Percentiles rank a stretch among this genome's conserved stretches.
phyloP scores from a whole-genome alignment of 2,113 vertebrate genomes.

The Elanoides forficatus region DNA sequence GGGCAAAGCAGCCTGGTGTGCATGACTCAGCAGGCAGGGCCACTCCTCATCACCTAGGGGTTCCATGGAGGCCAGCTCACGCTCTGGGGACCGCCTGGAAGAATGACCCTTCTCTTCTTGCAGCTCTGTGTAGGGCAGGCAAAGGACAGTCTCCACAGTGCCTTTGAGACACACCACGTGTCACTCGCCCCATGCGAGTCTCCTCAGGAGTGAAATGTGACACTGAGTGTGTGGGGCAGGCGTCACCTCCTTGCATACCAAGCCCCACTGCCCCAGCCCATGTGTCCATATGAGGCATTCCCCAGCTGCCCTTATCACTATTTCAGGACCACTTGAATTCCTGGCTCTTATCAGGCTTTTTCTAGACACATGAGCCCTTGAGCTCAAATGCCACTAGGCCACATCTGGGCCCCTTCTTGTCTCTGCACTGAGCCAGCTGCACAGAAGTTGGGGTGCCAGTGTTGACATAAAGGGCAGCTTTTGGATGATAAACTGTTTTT shows the following conservation, averaged over 20 bases:
- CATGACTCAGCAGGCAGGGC: not conserved
- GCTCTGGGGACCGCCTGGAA: not conserved
- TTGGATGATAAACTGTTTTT: not conserved
- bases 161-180: not conserved
- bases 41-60: not conserved
- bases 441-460: not conserved
- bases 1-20: not conserved
- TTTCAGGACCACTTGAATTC: constrained; percentile 61
- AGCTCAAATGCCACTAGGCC: not conserved
- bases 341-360: constrained; percentile 32
- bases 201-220: not conserved
- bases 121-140: not conserved
- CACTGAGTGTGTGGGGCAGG: constrained; percentile 3
- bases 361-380: not conserved
- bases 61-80: not conserved
- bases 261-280: not conserved
- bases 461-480: not conserved
- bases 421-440: not conserved
- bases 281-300: constrained; percentile 50
- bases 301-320: constrained; percentile 27
- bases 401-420: constrained; percentile 29
- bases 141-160: not conserved
- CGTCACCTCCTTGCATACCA: constrained; percentile 37
- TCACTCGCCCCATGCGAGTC: not conserved
- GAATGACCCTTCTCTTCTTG: not conserved